These are phyloP conservation scores for Conomelus anceps DNA, from an alignment of 2,888 invertebrate species.

Conservation along the genomic window DNA sequence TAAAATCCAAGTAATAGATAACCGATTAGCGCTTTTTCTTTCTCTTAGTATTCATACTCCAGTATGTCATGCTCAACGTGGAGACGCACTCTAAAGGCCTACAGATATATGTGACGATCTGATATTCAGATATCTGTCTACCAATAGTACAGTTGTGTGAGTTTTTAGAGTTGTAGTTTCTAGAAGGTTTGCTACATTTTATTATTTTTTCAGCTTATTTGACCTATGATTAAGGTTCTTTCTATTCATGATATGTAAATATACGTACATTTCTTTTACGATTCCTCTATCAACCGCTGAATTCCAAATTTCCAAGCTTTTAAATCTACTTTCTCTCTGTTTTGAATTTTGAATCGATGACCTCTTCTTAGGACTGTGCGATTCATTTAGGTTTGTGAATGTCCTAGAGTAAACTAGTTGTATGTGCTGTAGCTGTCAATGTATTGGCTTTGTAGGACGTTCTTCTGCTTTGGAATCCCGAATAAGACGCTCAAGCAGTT, in stretches of 20 bases:
- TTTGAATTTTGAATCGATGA: constrained; percentile 6
- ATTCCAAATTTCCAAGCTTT: neutral
- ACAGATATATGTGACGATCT: too few relatives aligned
- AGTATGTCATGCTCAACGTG: neutral
- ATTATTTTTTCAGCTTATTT: neutral
- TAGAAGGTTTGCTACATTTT: neutral
- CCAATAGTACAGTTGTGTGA: neutral
- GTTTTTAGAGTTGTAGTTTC: neutral
- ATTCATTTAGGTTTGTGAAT: neutral
- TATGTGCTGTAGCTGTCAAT: constrained; percentile 21
- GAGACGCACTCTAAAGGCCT: neutral
- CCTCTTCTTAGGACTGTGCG: neutral
- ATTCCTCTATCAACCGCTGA: neutral
- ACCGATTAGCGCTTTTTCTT: too few relatives aligned
- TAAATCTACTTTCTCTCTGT: constrained; percentile 3
- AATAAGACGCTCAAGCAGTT: constrained; percentile 35
- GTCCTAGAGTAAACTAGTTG: constrained; percentile 3
- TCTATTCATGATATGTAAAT: neutral
- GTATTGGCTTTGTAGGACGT: constrained; percentile 31
- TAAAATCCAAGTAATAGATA: too few relatives aligned
- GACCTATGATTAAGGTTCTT: neutral
- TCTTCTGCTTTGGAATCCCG: constrained; percentile 28
- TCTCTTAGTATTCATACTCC: too few relatives aligned
- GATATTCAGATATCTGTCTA: neutral
- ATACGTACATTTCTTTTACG: neutral